phyloP scores from a whole-genome alignment of 2,113 vertebrate genomes.

The western clawed frog (Xenopus tropicalis) region DNA sequence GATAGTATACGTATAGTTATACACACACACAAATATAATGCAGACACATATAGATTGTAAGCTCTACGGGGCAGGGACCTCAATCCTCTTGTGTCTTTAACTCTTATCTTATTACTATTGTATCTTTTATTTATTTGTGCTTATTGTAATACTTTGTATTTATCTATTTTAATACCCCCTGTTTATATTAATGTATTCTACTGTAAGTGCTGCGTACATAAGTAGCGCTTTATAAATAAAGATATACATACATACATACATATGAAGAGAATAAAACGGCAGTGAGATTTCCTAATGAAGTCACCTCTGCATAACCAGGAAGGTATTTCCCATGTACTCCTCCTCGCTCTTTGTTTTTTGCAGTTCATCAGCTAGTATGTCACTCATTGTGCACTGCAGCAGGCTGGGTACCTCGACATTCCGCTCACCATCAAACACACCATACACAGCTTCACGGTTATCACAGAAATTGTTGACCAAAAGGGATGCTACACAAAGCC shows the following conservation, averaged over 20 bases:
- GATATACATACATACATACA: not conserved
- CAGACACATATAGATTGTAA: no score
- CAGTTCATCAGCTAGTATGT: constrained; percentile 90
- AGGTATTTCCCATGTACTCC: constrained; percentile 96
- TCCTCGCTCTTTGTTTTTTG: constrained; percentile 91
- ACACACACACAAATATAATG: no score
- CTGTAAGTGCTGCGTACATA: no score
- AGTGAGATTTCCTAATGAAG: not conserved
- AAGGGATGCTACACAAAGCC: constrained; percentile 91
- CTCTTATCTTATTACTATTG: no score
- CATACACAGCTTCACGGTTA: constrained; percentile 90
- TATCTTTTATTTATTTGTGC: no score
- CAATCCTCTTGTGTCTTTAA: no score
- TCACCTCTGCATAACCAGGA: constrained; percentile 95
- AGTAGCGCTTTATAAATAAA: no score
- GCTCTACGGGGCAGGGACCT: no score
- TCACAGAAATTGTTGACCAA: constrained; percentile 91
- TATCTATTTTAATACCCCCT: no score
- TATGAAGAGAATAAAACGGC: not conserved
- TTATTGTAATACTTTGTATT: no score
- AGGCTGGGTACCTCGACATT: constrained; percentile 94
- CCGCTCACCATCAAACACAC: constrained; percentile 92
- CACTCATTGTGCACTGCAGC: constrained; percentile 96
- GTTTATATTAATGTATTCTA: no score
- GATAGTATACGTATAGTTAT: no score